Percentiles rank a stretch among this genome's conserved stretches.
Evolutionary conservation across 2,888 invertebrate genomes (phyloP).

Genomic region (Lithophane ornitopus): DNA sequence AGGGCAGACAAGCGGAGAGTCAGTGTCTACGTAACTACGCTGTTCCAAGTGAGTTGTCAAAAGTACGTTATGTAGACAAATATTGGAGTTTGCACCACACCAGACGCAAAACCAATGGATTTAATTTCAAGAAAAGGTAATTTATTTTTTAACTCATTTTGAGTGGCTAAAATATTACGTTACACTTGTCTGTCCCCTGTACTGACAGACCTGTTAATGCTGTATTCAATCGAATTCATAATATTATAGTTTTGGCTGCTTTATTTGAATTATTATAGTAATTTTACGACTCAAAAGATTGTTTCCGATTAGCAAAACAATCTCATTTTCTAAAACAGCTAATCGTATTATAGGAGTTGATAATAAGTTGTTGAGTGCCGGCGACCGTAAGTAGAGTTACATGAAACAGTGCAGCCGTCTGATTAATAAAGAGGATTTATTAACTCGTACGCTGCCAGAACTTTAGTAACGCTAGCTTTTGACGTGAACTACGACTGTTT

Average conservation of each 20-base stretch:
- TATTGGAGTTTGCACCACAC: background rate
- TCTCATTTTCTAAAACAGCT: conserved; percentile 10
- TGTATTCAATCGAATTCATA: background rate
- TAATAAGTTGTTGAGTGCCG: conserved; percentile 26
- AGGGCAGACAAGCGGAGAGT: background rate
- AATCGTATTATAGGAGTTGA: conserved; percentile 29
- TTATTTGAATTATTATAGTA: background rate
- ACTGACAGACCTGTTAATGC: background rate
- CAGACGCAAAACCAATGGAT: background rate
- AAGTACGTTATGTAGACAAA: background rate
- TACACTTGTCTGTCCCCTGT: background rate
- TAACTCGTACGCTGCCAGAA: conserved; percentile 41
- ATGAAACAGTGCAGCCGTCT: conserved; percentile 27
- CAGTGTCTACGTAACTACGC: background rate
- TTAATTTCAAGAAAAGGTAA: background rate
- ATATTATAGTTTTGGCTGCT: background rate
- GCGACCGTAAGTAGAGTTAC: conserved; percentile 10
- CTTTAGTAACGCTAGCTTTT: conserved; percentile 35
- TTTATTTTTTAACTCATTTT: background rate
- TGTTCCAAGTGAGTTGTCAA: background rate
- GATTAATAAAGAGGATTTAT: conserved; percentile 61
- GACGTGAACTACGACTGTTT: conserved; percentile 15
- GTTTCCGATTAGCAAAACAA: conserved; percentile 12
- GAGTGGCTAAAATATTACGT: background rate
- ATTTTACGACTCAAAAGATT: background rate